Percentiles rank a stretch among this genome's conserved stretches.
Conservation (phyloP, 2,113 vertebrate species). For the rabbit (Oryctolagus cuniculus) region DNA sequence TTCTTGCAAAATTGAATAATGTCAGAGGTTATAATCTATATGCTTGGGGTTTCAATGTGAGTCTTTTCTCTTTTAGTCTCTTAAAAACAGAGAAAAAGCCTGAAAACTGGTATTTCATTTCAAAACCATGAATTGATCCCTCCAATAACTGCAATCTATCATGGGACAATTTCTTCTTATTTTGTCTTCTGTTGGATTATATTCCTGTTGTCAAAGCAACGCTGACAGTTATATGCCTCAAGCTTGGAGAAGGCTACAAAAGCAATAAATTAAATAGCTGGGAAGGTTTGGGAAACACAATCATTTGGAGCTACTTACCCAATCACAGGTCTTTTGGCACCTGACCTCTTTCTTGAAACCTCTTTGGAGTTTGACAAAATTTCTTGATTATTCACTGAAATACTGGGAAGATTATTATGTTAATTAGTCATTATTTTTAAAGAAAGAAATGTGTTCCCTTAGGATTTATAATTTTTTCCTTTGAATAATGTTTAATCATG, state of each 20-base stretch:
- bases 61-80: background rate
- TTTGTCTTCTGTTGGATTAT: constrained; percentile 5
- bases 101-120: background rate
- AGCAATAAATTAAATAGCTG: background rate
- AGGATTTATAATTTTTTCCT: constrained; percentile 43
- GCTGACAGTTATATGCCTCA: background rate
- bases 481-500: constrained; percentile 49
- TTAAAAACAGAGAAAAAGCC: background rate
- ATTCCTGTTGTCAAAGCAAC: background rate
- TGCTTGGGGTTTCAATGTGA: background rate
- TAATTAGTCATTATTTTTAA: constrained; percentile 59
- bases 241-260: background rate
- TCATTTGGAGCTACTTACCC: background rate
- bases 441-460: constrained; percentile 38
- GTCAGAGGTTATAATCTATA: background rate
- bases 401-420: constrained; percentile 35
- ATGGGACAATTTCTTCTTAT: background rate
- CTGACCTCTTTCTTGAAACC: background rate
- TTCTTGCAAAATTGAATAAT: constrained; percentile 18
- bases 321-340: background rate
- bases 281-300: background rate
- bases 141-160: background rate
- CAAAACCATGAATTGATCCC: background rate
- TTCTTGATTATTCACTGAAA: constrained; percentile 64
- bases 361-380: constrained; percentile 36